Base-by-base conservation (phyloP, 2,113 vertebrate genomes). In the Solea solea region DNA sequence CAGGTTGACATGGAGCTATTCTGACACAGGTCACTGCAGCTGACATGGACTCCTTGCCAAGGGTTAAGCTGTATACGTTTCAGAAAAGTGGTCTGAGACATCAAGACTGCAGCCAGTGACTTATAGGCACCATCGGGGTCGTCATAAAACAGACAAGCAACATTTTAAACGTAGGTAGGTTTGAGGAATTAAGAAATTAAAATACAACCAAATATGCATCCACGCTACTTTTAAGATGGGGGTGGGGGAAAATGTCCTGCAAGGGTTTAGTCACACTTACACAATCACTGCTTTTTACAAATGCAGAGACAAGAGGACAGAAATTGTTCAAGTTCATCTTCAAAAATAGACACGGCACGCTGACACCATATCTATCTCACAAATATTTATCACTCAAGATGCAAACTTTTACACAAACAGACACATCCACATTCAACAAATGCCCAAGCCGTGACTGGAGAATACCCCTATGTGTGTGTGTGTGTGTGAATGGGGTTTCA, bases 1-100 rank as follows among this genome's bases (percentile, higher is more conserved):
- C 78, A 76, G 79, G 78, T 61, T 76, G 81, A 86, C 74, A 83
- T 73, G 51, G 64, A 69, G 78, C 84, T 86, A 80, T 61, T 89
- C 82, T 82, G 70, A 91, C 74, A 71, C 40, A 55, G 66, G 83
- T 82, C 80, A 61, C 63, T 50, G 67, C 81, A 88, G 83, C 74
- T 78, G 76, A 66, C 69, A 74, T 28, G 60, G 56, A 84, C 80
- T 64, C 81, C 61, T 81, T 81, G 73, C 65, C 64, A 56, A 48
- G 78, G 72, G 65, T 88, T 75, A 80, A 53, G 50, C 45, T 69
- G 58, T 58, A 49, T 62, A 74, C 42, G 69, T 76, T 86, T 76
- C 69, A 83, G 51, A 60, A 65, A 70, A 48, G 9, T 41, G 61
- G 78, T 44, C 40, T 63, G 64, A 25, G 42, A 61, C 2, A 41